Evolutionary conservation across 1,140 invertebrate species (phyloP).

Genomic region (Cylas formicarius): DNA sequence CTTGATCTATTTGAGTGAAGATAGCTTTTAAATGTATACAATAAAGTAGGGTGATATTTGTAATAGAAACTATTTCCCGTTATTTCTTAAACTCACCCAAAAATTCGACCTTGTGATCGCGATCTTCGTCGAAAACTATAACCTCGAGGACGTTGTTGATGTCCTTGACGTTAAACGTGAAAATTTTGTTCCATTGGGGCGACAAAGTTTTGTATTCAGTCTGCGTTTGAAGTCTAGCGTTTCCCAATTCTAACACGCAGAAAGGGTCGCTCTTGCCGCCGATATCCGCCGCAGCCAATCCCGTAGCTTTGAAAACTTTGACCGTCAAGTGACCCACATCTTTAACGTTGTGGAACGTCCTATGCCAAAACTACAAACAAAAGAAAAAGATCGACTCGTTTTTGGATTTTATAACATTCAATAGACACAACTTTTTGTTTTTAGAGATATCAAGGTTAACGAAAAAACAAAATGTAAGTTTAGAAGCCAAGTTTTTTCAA

Average conservation of each 20-base stretch:
- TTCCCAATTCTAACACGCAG: conserved; percentile 92
- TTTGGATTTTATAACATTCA: background rate
- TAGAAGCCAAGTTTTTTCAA: too few relatives aligned
- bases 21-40: too few relatives aligned
- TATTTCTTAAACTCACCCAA: conserved; percentile 57
- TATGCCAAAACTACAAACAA: conserved; percentile 49
- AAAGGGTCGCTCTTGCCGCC: conserved; percentile 96
- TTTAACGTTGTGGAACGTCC: conserved; percentile 66
- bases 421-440: conserved; percentile 2
- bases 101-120: conserved; percentile 97
- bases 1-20: too few relatives aligned
- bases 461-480: too few relatives aligned
- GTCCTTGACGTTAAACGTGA: conserved; percentile 96
- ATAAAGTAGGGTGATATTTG: too few relatives aligned
- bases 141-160: conserved; percentile 93
- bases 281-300: conserved; percentile 82
- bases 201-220: conserved; percentile 97
- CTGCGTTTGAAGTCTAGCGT: conserved; percentile 91
- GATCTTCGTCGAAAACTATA: conserved; percentile 98
- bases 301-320: conserved; percentile 84
- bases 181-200: conserved; percentile 98
- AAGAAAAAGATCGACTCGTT: background rate
- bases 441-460: conserved; percentile 4
- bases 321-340: conserved; percentile 86
- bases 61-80: too few relatives aligned